Evolutionary conservation across 2,797 vertebrate genomes (phyloP).

Genomic region (Danionella dracula): DNA sequence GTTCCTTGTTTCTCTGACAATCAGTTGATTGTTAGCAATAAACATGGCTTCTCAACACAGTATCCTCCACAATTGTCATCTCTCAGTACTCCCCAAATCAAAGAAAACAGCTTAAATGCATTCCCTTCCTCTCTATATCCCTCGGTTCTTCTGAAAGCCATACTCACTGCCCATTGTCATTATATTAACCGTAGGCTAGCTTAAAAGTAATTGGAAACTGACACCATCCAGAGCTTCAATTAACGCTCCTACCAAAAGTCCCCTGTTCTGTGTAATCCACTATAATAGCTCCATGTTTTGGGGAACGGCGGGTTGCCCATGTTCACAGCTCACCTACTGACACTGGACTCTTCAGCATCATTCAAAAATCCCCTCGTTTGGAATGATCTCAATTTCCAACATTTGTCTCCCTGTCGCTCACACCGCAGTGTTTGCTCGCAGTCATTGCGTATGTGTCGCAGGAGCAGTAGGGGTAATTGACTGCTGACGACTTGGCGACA

Average conservation of each 20-base stretch:
- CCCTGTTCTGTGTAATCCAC: conserved; percentile 70
- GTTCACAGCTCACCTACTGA: conserved; percentile 71
- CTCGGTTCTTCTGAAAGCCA: conserved; percentile 52
- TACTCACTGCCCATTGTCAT: conserved; percentile 62
- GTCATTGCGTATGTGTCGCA: conserved; percentile 61
- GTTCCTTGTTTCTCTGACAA: not conserved
- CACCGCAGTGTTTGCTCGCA: conserved; percentile 63
- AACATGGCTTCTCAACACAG: not conserved
- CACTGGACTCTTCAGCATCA: conserved; percentile 61
- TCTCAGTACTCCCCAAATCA: conserved; percentile 32
- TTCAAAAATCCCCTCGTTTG: conserved; percentile 61
- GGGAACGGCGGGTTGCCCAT: conserved; percentile 66
- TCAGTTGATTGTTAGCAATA: not conserved
- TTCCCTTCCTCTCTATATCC: conserved; percentile 53
- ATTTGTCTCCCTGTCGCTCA: conserved; percentile 65
- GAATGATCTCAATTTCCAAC: conserved; percentile 69
- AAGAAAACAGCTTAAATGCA: conserved; percentile 36
- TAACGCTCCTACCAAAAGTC: conserved; percentile 70
- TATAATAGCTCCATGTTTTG: conserved; percentile 75
- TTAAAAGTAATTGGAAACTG: conserved; percentile 81
- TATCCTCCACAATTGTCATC: not conserved
- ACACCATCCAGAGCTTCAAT: conserved; percentile 75
- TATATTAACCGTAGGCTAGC: conserved; percentile 76
- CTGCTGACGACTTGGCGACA: conserved; percentile 69
- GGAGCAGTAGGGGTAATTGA: conserved; percentile 74